A percentile compares a stretch with the other conserved stretches of the same genome.
Conservation (phyloP, 2,113 vertebrate species). For the Podarcis cretensis region DNA sequence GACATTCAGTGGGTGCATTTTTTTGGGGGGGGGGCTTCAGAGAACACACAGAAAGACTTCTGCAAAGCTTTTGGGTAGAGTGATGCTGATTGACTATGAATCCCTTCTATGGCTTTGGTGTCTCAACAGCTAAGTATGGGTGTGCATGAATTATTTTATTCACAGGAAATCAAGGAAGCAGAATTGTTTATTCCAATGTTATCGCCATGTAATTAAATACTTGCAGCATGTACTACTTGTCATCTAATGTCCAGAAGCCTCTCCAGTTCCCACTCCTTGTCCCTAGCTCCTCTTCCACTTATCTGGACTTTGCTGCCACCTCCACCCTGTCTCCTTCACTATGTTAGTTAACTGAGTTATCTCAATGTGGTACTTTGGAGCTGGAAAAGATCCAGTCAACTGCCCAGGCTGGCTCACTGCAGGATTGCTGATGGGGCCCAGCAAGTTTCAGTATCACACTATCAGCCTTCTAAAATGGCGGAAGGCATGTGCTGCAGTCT, state of each 20-base stretch:
- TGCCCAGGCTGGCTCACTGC: background rate
- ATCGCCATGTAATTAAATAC: background rate
- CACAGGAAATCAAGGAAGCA: background rate
- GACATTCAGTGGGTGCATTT: background rate
- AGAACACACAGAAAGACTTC: background rate
- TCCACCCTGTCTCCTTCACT: background rate
- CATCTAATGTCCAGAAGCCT: background rate
- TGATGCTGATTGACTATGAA: too few species aligned
- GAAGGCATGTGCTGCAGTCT: too few species aligned
- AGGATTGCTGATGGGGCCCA: too few species aligned
- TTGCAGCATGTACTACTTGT: background rate
- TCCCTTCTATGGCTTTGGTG: slow-evolving; percentile 7
- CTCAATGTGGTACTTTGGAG: background rate
- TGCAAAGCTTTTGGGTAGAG: background rate
- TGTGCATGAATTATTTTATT: background rate
- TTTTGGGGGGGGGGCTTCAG: background rate
- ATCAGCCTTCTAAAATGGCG: too few species aligned
- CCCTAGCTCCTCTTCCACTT: too few species aligned
- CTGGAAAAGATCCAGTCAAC: background rate
- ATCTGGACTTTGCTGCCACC: too few species aligned
- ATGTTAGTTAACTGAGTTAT: background rate
- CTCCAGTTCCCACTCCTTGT: background rate
- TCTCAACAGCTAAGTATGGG: slow-evolving; percentile 6
- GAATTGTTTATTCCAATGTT: background rate
- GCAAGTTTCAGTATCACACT: too few species aligned